Percentiles rank a stretch among this genome's conserved stretches.
These are phyloP conservation scores for Philaenus spumarius DNA, from an alignment of 1,140 invertebrate species.

Conservation along the genomic window DNA sequence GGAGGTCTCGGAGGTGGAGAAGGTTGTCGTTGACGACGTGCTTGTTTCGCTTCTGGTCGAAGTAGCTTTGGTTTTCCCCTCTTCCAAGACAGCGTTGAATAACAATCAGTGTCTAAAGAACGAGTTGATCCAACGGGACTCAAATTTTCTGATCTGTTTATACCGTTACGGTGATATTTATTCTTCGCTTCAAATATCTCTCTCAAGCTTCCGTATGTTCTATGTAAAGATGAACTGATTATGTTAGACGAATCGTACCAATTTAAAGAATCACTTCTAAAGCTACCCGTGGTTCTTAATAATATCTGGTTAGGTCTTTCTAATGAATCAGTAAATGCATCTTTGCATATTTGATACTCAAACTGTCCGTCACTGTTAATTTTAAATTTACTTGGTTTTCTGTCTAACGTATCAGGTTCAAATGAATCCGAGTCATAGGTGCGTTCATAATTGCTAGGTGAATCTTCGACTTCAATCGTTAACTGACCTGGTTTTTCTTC, in stretches of 20 bases:
- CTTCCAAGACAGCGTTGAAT: conserved; percentile 21
- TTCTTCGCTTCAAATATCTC: conserved; percentile 59
- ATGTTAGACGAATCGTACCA: conserved; percentile 7
- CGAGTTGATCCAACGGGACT: conserved; percentile 25
- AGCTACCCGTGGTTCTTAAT: conserved; percentile 51
- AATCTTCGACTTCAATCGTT: conserved; percentile 71
- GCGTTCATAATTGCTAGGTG: conserved; percentile 58
- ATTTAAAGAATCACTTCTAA: conserved; percentile 42
- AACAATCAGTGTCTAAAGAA: conserved; percentile 29
- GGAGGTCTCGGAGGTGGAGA: conserved; percentile 36
- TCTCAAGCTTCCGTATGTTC: conserved; percentile 56
- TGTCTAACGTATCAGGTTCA: conserved; percentile 75
- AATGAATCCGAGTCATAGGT: conserved; percentile 59
- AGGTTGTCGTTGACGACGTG: conserved; percentile 51
- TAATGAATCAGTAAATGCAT: conserved; percentile 45
- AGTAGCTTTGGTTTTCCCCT: conserved; percentile 20
- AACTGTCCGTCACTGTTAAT: conserved; percentile 28
- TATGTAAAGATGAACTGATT: conserved; percentile 32
- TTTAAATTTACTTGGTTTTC: conserved; percentile 63
- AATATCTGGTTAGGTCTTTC: conserved; percentile 51
- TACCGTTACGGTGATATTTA: conserved; percentile 21
- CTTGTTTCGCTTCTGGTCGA: conserved; percentile 27
- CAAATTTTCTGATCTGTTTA: conserved; percentile 22
- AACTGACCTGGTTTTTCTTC: conserved; percentile 58
- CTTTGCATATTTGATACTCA: conserved; percentile 19